Evolutionary conservation across 1,140 invertebrate species (phyloP).

Genomic region (Daktulosphaira vitifoliae): DNA sequence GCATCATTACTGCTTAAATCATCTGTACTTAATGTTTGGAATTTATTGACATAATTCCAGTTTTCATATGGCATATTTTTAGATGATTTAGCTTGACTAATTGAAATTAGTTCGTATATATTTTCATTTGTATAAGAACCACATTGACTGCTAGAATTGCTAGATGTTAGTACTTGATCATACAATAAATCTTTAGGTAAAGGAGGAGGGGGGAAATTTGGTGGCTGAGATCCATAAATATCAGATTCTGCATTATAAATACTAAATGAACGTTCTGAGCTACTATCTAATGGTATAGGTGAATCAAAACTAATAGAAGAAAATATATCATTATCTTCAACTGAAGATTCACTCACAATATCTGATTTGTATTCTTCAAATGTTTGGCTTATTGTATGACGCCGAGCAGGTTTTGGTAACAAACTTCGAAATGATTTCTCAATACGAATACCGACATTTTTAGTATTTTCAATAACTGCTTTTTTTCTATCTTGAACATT

Average conservation of each 20-base stretch:
- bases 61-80: constrained; percentile 27
- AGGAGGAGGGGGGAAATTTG: constrained; percentile 51
- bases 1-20: constrained; percentile 18
- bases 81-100: constrained; percentile 35
- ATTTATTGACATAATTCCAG: constrained; percentile 40
- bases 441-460: constrained; percentile 38
- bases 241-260: constrained; percentile 40
- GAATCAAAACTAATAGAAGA: constrained; percentile 43
- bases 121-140: constrained; percentile 35
- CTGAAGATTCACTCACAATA: constrained; percentile 44
- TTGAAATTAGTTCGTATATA: constrained; percentile 41
- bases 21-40: constrained; percentile 35
- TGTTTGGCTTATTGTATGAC: constrained; percentile 33
- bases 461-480: constrained; percentile 38
- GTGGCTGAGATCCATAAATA: constrained; percentile 46
- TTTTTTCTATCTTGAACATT: constrained; percentile 39
- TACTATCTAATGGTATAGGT: constrained; percentile 37
- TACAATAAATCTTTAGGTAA: constrained; percentile 51
- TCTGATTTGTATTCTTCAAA: constrained; percentile 44
- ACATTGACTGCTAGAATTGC: constrained; percentile 42
- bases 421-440: constrained; percentile 28
- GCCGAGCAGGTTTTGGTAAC: constrained; percentile 6
- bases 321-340: constrained; percentile 46
- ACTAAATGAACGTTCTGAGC: constrained; percentile 34
- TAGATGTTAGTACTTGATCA: constrained; percentile 47